A percentile compares a stretch with the other conserved stretches of the same genome.
phyloP scores from a whole-genome alignment of 2,888 invertebrate species.

The Geophilus truncorum region DNA sequence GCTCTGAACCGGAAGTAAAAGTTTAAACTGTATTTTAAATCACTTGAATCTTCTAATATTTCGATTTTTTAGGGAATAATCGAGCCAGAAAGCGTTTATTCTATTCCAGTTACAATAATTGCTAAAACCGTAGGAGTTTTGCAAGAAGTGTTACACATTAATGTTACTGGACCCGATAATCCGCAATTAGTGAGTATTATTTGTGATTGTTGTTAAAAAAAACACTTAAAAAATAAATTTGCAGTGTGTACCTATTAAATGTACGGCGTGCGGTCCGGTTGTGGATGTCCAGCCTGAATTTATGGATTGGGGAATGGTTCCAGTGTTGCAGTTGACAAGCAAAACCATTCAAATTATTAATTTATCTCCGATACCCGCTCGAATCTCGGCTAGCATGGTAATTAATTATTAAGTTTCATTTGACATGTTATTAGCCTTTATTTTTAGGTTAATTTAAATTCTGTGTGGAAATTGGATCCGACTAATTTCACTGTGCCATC shows the following conservation, averaged over 20 bases:
- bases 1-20: neutral
- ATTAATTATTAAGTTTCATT: neutral
- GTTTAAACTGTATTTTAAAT: neutral
- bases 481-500: conserved; percentile 43
- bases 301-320: conserved; percentile 61
- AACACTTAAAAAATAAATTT: neutral
- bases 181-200: no score
- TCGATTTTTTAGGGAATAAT: neutral
- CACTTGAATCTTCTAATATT: neutral
- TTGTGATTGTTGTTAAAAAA: neutral
- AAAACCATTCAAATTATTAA: conserved; percentile 58
- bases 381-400: conserved; percentile 55
- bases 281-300: conserved; percentile 58
- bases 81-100: neutral
- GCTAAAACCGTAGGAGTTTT: neutral
- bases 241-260: conserved; percentile 2
- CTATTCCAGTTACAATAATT: neutral
- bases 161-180: neutral
- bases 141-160: neutral
- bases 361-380: conserved; percentile 64
- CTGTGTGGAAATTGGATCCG: conserved; percentile 43
- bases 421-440: neutral
- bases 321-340: conserved; percentile 54
- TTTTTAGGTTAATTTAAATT: conserved; percentile 44
- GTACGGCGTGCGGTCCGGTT: conserved; percentile 57